A percentile compares a stretch with the other conserved stretches of the same genome.
Evolutionary conservation across 2,888 invertebrate species (phyloP).

Genomic region (Chrysina gloriosa): DNA sequence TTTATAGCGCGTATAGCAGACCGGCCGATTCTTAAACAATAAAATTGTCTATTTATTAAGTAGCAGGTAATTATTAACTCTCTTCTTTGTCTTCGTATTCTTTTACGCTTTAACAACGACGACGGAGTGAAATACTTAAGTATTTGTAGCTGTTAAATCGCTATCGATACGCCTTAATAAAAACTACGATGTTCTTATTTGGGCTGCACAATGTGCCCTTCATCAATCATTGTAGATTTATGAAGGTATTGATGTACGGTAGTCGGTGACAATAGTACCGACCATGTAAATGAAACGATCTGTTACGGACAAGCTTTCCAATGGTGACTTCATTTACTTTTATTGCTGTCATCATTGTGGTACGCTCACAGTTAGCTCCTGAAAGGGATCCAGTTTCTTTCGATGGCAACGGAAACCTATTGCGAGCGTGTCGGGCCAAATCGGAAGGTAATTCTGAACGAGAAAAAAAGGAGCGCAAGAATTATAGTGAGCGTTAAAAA

Average conservation of each 20-base stretch:
- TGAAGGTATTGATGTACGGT: conserved; percentile 49
- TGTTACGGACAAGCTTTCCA: conserved; percentile 45
- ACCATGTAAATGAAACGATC: conserved; percentile 49
- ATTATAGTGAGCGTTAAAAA: background rate
- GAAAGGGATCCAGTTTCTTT: conserved; percentile 18
- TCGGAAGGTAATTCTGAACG: background rate
- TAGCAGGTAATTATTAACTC: conserved; percentile 2
- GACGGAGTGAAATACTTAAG: too few relatives aligned
- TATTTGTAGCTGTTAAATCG: background rate
- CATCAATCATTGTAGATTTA: conserved; percentile 51
- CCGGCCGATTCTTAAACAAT: conserved; percentile 25
- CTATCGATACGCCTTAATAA: conserved; percentile 47
- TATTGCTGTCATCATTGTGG: conserved; percentile 41
- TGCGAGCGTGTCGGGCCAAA: conserved; percentile 5
- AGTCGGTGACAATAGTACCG: conserved; percentile 40
- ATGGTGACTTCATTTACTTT: conserved; percentile 37
- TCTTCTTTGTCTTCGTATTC: background rate
- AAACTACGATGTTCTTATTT: conserved; percentile 47
- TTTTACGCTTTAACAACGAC: background rate
- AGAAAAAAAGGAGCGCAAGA: background rate
- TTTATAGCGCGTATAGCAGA: conserved; percentile 17
- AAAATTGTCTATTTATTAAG: conserved; percentile 27
- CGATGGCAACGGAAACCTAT: background rate
- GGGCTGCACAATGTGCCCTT: conserved; percentile 44
- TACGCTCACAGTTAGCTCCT: conserved; percentile 13